Evolutionary conservation across 2,888 invertebrate species (phyloP).

Genomic region (Globia sparganii): DNA sequence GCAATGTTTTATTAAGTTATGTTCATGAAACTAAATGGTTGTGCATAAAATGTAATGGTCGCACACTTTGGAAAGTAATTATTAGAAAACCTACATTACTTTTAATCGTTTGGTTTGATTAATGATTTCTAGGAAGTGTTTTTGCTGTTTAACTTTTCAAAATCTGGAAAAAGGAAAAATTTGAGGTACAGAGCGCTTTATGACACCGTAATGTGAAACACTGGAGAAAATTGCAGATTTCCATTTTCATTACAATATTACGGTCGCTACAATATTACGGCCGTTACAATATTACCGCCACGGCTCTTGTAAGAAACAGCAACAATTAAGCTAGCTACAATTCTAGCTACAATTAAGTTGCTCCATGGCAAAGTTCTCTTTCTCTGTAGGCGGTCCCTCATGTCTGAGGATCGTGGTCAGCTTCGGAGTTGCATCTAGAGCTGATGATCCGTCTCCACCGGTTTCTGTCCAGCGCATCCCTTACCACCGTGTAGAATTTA

Average conservation of each 20-base stretch:
- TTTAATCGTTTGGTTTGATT: not conserved
- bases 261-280: not conserved
- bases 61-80: not conserved
- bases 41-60: not conserved
- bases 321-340: too few relatives aligned
- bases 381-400: too few relatives aligned
- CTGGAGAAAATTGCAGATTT: not conserved
- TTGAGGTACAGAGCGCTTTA: not conserved
- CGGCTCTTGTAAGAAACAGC: not conserved
- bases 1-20: slow-evolving; percentile 17
- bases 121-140: not conserved
- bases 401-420: too few relatives aligned
- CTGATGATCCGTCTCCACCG: too few relatives aligned
- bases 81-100: not conserved
- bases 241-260: too few relatives aligned
- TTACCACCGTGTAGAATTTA: too few relatives aligned
- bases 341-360: not conserved
- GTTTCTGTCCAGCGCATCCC: too few relatives aligned
- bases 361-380: not conserved
- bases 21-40: slow-evolving; percentile 12
- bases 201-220: too few relatives aligned
- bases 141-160: not conserved
- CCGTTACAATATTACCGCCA: too few relatives aligned
- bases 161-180: not conserved
- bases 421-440: too few relatives aligned